phyloP scores from a whole-genome alignment of 2,113 vertebrate genomes.

The Orientallactaga bullata region DNA sequence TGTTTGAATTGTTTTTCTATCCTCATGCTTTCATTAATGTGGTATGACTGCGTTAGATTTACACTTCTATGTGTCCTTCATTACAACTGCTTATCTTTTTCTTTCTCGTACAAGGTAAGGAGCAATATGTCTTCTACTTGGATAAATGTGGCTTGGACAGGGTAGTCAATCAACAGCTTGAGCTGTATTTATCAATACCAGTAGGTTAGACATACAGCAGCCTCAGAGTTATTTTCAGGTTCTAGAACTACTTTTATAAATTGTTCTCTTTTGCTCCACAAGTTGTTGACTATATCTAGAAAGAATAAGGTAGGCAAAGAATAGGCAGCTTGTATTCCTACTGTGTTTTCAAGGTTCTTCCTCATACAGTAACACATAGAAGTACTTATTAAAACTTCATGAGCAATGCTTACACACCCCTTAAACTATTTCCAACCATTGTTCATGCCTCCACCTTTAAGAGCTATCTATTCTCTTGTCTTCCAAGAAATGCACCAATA shows the following conservation, averaged over 20 bases:
- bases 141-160: slow-evolving; percentile 19
- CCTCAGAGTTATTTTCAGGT: slow-evolving; percentile 32
- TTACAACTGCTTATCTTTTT: background rate
- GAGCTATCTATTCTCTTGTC: background rate
- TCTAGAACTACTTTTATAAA: slow-evolving; percentile 65
- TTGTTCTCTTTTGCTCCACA: background rate
- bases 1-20: slow-evolving; percentile 64
- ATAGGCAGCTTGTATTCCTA: background rate
- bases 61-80: slow-evolving; percentile 56
- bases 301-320: background rate
- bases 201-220: slow-evolving; percentile 29
- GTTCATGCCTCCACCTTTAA: background rate
- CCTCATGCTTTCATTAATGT: slow-evolving; percentile 58
- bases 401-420: background rate
- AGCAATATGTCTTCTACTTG: slow-evolving; percentile 66
- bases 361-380: background rate
- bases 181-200: background rate
- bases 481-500: background rate
- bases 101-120: slow-evolving; percentile 68
- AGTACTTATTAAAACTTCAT: slow-evolving; percentile 1
- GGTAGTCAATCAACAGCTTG: slow-evolving; percentile 63
- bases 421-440: background rate
- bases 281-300: background rate
- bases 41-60: slow-evolving; percentile 68
- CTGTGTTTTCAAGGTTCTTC: slow-evolving; percentile 26